Evolutionary conservation across 2,888 invertebrate species (phyloP), one percentile per base, ranked within the genome.

Genomic region (Cephus rjabovi): DNA sequence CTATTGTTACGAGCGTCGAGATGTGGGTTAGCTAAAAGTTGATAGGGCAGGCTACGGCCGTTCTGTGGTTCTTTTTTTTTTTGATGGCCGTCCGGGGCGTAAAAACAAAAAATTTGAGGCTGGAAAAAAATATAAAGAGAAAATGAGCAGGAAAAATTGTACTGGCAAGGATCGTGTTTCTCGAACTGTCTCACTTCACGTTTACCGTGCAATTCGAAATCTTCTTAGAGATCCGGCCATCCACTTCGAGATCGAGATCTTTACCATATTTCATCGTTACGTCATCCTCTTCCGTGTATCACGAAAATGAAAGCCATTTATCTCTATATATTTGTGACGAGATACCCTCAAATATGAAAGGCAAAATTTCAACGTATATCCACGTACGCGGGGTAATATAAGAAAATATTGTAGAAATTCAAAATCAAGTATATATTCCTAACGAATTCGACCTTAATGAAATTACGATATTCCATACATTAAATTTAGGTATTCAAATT

Each of bases 1-100:
- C 82, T 80, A 81, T 83, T 81, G 82, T 84, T 79, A 69, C 56
- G 71, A 71, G 33, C 71, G 31, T 34, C 71, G 31, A 31, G 74
- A 74, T 74, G 35, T 74, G 35, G 74, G 35, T 37, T 35, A 12
- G 35, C 34, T 34, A 11, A 34, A 34, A 74, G 35, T 34, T 34
- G 74, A 74, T 74, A 74, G 35, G 12, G 31, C 31, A 31, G 71
- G 71, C 33, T 1, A 71, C 71, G 12, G 1, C 1, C 30, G 30
- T 11, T 30, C 30, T 30, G 1, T 12, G 11, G 3, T 31, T 71
- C 23, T 12, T 4, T 78, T 78, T 76, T 33, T 33, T 3, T 31
- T 31, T 31, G 75, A 30, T 73, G 76, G 2, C 23, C 56, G 56
- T 23, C 2, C 2, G 56, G 9, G 23, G 23, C 23, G 2, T 73